These are phyloP conservation scores for Dipodomys stephensi DNA, from an alignment of 2,113 vertebrate species.

Conservation along the genomic window DNA sequence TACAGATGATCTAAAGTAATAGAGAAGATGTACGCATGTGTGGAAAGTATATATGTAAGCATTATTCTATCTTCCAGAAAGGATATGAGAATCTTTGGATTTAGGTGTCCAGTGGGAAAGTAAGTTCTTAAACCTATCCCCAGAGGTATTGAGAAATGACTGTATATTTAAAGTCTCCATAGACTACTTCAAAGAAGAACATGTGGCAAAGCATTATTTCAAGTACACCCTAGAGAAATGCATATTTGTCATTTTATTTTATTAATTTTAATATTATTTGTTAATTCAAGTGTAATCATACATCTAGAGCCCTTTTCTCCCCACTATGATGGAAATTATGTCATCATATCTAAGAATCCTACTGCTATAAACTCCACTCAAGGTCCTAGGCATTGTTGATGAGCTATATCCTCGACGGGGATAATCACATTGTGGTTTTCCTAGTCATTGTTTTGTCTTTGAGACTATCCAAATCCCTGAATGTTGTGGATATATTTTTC, in stretches of 20 bases:
- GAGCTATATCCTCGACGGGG: background rate
- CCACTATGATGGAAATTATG: background rate
- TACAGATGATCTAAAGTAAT: background rate
- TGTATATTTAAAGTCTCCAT: background rate
- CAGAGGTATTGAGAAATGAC: background rate
- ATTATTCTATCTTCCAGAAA: background rate
- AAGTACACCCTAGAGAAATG: background rate
- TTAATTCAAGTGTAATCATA: background rate
- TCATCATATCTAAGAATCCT: background rate
- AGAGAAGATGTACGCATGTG: background rate
- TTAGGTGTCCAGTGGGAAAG: background rate
- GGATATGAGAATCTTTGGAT: background rate
- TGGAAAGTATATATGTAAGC: background rate
- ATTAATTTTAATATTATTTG: background rate
- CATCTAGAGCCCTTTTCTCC: background rate
- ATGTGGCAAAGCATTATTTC: background rate
- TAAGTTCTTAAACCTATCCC: background rate
- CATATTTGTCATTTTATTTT: background rate
- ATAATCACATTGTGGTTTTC: background rate
- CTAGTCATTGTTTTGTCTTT: background rate
- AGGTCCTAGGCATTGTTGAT: background rate
- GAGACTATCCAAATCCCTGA: background rate
- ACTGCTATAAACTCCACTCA: fast-evolving
- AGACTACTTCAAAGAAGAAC: conserved; percentile 26
- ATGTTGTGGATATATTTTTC: background rate